A percentile compares a stretch with the other conserved stretches of the same genome.
phyloP scores from a whole-genome alignment of 92 coral and sea anemone species.

The Virgularia gustaviana region DNA sequence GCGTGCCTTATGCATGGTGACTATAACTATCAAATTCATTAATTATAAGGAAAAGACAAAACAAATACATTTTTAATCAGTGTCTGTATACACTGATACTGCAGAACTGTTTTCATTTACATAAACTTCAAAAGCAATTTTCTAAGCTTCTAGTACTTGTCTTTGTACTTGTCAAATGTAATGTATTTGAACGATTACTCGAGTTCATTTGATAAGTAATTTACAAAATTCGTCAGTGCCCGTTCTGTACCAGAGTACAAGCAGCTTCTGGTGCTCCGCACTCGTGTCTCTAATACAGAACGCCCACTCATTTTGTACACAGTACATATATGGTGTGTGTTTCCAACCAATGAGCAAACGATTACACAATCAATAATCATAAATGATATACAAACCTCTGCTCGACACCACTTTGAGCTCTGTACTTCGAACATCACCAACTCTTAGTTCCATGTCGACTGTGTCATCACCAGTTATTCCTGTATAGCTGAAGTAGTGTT shows the following conservation, averaged over 20 bases:
- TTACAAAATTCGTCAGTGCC: neutral
- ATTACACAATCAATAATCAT: neutral
- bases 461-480: slow-evolving; percentile 26
- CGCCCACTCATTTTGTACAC: too few relatives aligned
- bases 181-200: too few relatives aligned
- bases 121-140: too few relatives aligned
- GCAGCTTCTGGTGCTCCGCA: too few relatives aligned
- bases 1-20: neutral
- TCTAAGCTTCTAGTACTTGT: too few relatives aligned
- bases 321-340: neutral
- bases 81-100: too few relatives aligned
- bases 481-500: slow-evolving; percentile 20
- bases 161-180: neutral
- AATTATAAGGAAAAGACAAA: neutral
- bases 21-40: neutral
- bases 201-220: too few relatives aligned
- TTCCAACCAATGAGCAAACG: too few relatives aligned
- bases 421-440: slow-evolving; percentile 23
- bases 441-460: slow-evolving; percentile 23
- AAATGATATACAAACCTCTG: slow-evolving; percentile 10
- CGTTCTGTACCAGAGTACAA: too few relatives aligned
- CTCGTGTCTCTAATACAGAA: too few relatives aligned
- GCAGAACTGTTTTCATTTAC: too few relatives aligned
- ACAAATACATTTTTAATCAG: too few relatives aligned
- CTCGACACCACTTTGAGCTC: slow-evolving; percentile 11